phyloP scores from a whole-genome alignment of 2,888 invertebrate species.

The Sinotaia quadrata region DNA sequence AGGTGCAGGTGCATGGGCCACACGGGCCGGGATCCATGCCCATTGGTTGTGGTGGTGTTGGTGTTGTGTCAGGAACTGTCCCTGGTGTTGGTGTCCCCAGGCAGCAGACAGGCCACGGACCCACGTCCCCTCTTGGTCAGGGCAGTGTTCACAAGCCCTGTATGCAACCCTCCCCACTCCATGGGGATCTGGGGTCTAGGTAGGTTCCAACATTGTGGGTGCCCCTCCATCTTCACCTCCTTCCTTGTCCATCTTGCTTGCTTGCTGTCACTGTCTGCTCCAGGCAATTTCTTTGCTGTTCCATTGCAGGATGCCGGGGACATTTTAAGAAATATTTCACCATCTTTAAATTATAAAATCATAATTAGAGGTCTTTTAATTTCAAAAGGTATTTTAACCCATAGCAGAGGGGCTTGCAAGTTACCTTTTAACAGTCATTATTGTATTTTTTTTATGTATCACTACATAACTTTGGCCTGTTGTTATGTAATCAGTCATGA shows the following conservation, averaged over 20 bases:
- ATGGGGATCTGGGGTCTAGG: slow-evolving; percentile 28
- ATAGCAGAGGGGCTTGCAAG: no score
- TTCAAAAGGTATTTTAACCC: no score
- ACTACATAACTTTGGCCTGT: no score
- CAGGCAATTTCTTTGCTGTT: neutral
- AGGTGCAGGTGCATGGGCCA: slow-evolving; percentile 13
- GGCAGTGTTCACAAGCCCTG: slow-evolving; percentile 9
- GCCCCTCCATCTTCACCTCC: neutral
- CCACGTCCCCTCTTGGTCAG: slow-evolving; percentile 6
- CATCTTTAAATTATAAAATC: no score
- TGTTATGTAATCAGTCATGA: no score
- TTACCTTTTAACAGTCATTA: no score
- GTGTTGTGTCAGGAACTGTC: neutral
- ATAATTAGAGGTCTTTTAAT: no score
- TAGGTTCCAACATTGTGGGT: slow-evolving; percentile 4
- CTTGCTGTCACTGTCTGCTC: neutral
- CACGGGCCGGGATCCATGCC: neutral
- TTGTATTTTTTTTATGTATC: no score
- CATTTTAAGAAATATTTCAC: neutral
- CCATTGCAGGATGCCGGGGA: neutral
- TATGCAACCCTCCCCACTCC: slow-evolving; percentile 29
- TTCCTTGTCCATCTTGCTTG: neutral
- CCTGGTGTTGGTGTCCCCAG: slow-evolving; percentile 8
- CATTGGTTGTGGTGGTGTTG: slow-evolving; percentile 10
- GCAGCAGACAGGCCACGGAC: slow-evolving; percentile 16